Evolutionary conservation across 2,888 invertebrate genomes (phyloP), one percentile per base, ranked within the genome.

Genomic region (Hirtodrosophila cameraria): DNA sequence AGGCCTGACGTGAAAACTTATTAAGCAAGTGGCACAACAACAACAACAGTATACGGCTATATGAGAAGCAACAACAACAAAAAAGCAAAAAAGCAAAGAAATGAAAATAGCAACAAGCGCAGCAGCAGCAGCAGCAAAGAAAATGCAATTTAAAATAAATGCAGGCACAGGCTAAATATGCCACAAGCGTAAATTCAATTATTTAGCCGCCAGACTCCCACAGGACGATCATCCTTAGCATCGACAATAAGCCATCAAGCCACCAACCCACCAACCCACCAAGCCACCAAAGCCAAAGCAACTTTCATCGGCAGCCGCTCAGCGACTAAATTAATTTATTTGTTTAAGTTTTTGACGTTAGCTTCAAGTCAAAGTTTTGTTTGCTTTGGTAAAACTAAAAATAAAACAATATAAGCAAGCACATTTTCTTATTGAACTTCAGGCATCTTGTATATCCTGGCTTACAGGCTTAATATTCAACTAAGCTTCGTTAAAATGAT

Each of bases 261-360:
- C 11, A 31, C 18, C 20, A 11, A 11, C 28, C 13, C 41, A 18
- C n/a, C n/a, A 30, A 42, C 43, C 18, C 41, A 23, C 9, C 42
- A 25, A 31, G 27, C 27, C 11, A 31, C 18, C 20, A 11, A 11
- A 18, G 36, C 63, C 30, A 16, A 2, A 15, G 50, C 52, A 50
- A 48, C 53, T 41, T 31, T 35, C 53, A 45, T 33, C 36, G 55
- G 31, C 70, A 46, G 36, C 55, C 59, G 35, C 64, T 57, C 71
- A 43, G 63, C 66, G 65, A 60, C 67, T 81, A 85, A 84, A 85
- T 83, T 83, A 83, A 84, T 84, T 85, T 84, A 85, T 84, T 85
- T 83, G 81, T 75, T 75, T 49, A 84, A 85, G 65, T 84, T 84
- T 85, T 42, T 63, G 72, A 75, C 71, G 79, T 74, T 65, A 48